These are phyloP conservation scores for Zele albiditarsus DNA, from an alignment of 2,888 invertebrate genomes.

Conservation along the genomic window DNA sequence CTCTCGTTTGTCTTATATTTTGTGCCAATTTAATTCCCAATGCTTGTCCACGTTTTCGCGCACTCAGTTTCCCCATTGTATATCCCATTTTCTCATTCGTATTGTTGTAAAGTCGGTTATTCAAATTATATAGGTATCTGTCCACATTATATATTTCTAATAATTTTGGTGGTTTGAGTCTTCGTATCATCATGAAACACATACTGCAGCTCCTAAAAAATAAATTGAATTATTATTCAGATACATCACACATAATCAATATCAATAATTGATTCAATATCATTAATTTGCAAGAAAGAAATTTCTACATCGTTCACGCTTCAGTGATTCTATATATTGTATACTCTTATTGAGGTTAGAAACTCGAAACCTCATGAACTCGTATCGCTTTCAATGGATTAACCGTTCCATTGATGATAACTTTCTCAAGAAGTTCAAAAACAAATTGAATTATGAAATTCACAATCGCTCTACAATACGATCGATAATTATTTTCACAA, in stretches of 20 bases:
- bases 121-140: slow-evolving; percentile 58
- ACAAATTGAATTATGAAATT: no score
- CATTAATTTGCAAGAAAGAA: no score
- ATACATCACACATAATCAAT: neutral
- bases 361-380: no score
- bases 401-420: no score
- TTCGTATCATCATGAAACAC: slow-evolving; percentile 57
- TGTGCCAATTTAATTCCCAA: slow-evolving; percentile 60
- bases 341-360: no score
- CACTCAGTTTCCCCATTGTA: slow-evolving; percentile 49
- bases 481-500: no score
- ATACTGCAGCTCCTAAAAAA: slow-evolving; percentile 55
- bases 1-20: slow-evolving; percentile 73
- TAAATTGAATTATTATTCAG: neutral
- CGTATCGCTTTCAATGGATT: no score
- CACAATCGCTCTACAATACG: no score
- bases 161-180: slow-evolving; percentile 50
- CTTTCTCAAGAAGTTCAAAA: no score
- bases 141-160: slow-evolving; percentile 58
- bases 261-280: neutral
- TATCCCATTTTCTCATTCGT: slow-evolving; percentile 54
- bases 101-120: slow-evolving; percentile 58
- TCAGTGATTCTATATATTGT: no score
- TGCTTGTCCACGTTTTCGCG: slow-evolving; percentile 54
- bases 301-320: no score